Percentiles rank a stretch among this genome's conserved stretches.
These are phyloP conservation scores for Melanotaenia pygmaea DNA, from an alignment of 2,797 vertebrate genomes.

Conservation along the genomic window DNA sequence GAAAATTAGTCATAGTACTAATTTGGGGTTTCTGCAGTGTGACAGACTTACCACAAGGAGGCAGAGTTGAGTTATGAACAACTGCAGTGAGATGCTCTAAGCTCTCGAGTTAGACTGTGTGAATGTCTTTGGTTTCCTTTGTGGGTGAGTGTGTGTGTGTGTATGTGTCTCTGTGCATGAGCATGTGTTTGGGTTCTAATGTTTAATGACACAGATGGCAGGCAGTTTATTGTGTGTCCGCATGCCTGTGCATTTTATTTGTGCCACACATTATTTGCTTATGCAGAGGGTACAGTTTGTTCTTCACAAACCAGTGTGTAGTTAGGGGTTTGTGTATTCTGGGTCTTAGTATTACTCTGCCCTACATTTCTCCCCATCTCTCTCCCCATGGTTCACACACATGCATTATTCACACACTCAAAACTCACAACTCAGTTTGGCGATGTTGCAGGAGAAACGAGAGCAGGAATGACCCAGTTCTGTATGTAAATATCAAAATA, in stretches of 20 bases:
- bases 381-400: constrained; percentile 60
- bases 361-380: constrained; percentile 75
- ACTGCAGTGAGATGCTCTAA: constrained; percentile 24
- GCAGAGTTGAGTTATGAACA: constrained; percentile 56
- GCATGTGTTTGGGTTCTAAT: constrained; percentile 38
- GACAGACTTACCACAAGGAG: constrained; percentile 47
- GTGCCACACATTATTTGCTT: constrained; percentile 51
- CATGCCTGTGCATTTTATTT: constrained; percentile 39
- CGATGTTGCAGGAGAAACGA: constrained; percentile 54
- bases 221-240: constrained; percentile 24
- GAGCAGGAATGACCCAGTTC: constrained; percentile 57
- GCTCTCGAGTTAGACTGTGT: constrained; percentile 13
- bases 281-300: constrained; percentile 59
- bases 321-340: constrained; percentile 48
- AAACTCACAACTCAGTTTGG: constrained; percentile 50
- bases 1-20: neutral
- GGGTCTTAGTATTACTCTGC: constrained; percentile 59
- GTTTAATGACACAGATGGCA: constrained; percentile 47
- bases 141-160: neutral
- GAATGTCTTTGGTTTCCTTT: constrained; percentile 1
- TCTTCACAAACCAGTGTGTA: constrained; percentile 27
- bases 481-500: constrained; percentile 38
- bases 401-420: constrained; percentile 72
- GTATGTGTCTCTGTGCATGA: constrained; percentile 9
- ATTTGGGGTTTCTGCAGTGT: constrained; percentile 30